Percentiles rank a stretch among this genome's conserved stretches.
These are phyloP conservation scores for Plemyria rubiginata DNA, from an alignment of 2,888 invertebrate species.

Conservation along the genomic window DNA sequence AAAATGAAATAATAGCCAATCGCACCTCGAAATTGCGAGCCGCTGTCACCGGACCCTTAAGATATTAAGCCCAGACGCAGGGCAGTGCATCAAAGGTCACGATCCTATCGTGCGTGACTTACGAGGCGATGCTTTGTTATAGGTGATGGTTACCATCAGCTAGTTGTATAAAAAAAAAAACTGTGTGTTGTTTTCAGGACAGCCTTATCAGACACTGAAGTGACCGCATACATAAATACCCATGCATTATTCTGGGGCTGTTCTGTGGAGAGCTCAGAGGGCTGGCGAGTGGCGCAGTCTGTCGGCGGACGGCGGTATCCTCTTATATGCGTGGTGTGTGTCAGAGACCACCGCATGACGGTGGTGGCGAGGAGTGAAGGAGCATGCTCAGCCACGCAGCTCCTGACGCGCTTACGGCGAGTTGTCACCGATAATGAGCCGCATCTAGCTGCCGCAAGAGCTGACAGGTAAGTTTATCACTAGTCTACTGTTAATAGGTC, in stretches of 20 bases:
- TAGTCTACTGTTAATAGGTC: neutral
- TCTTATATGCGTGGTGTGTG: constrained; percentile 94
- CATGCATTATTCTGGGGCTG: constrained; percentile 98
- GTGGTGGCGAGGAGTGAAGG: constrained; percentile 96
- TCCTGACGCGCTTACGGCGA: constrained; percentile 89
- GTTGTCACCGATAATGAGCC: constrained; percentile 95
- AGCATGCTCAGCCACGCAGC: constrained; percentile 88
- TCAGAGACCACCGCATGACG: constrained; percentile 96
- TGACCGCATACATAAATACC: constrained; percentile 92
- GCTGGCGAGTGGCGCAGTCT: constrained; percentile 95
- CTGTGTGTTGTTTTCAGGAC: constrained; percentile 74
- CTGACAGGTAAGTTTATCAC: constrained; percentile 88
- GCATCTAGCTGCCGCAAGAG: constrained; percentile 93
- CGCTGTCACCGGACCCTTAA: too few relatives aligned
- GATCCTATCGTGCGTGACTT: too few relatives aligned
- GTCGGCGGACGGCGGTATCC: constrained; percentile 93
- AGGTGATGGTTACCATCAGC: too few relatives aligned
- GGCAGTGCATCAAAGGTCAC: too few relatives aligned
- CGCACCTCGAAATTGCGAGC: too few relatives aligned
- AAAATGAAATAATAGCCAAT: too few relatives aligned
- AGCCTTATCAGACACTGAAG: constrained; percentile 88
- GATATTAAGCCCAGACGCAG: too few relatives aligned
- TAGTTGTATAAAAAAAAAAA: too few relatives aligned
- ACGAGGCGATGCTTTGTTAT: too few relatives aligned
- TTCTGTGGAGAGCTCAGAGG: constrained; percentile 94